Percentiles rank a stretch among this genome's conserved stretches.
phyloP scores from a whole-genome alignment of 2,888 invertebrate species.

The Nesidiocoris tenuis region DNA sequence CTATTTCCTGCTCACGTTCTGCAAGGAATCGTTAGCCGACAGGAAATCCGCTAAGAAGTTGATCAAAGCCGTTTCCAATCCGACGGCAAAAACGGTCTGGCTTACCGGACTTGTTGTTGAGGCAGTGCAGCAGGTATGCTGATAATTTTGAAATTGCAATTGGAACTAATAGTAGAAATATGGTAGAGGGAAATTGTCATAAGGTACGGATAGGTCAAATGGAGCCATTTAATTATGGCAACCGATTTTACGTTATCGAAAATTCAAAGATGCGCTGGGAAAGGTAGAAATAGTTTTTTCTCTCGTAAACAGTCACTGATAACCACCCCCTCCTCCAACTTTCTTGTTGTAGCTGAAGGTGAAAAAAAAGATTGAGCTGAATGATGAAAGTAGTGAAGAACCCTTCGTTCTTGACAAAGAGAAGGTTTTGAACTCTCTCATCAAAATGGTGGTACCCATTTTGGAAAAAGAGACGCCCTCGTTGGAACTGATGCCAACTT shows the following conservation, averaged over 20 bases:
- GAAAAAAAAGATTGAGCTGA: conserved; percentile 1
- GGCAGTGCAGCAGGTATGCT: conserved; percentile 40
- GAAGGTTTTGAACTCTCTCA: conserved; percentile 28
- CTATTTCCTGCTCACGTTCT: conserved; percentile 33
- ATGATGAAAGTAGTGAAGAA: neutral
- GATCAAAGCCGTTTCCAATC: conserved; percentile 36
- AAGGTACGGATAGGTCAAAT: too few relatives aligned
- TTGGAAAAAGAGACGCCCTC: conserved; percentile 38
- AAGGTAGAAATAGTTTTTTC: too few relatives aligned
- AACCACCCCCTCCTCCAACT: neutral
- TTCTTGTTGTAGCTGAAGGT: conserved; percentile 30
- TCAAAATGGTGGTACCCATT: conserved; percentile 11
- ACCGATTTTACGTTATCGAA: too few relatives aligned
- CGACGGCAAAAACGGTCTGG: conserved; percentile 37
- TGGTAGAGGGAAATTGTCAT: too few relatives aligned
- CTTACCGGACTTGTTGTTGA: conserved; percentile 40
- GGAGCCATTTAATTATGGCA: too few relatives aligned
- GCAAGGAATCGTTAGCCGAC: conserved; percentile 26
- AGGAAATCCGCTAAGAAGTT: conserved; percentile 39
- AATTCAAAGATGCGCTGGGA: too few relatives aligned
- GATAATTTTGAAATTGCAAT: too few relatives aligned
- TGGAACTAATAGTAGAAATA: too few relatives aligned
- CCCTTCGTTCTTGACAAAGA: conserved; percentile 12
- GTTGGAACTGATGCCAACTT: conserved; percentile 25
- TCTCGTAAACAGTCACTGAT: neutral